Evolutionary conservation across 2,888 invertebrate genomes (phyloP), one percentile per base, ranked within the genome.

Genomic region (Coronaproctus castanopsis): DNA sequence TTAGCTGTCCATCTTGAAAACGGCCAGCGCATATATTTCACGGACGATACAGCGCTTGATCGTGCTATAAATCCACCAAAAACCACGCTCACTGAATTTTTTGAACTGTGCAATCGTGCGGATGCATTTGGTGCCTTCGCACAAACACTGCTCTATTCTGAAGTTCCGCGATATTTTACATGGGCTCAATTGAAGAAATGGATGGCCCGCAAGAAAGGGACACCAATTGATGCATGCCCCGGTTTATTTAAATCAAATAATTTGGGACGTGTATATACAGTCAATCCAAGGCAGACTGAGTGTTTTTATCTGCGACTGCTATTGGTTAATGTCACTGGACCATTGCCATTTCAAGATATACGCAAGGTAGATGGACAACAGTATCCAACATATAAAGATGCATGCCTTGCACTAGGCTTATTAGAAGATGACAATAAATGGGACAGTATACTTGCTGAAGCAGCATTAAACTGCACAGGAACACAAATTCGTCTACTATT

Each of bases 401-500:
- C 60, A 54, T 60, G 49, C 54, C 59, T 49, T 49, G 57, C 58
- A 21, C 60, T 60, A 10, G 58, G 63, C 14, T 63, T 67, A 55
- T 61, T 66, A 3, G 66, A 65, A 63, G 63, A 64, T 58, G 65
- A 66, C 48, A 57, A 57, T 22, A 62, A 64, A 23, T 64, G 64
- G 64, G 62, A 63, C 19, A 18, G 23, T 21, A 63, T 59, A 21
- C 57, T 66, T 52, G 51, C 59, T 36, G 65, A 66, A 60, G 65
- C 65, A 23, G 63, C 62, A 64, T 50, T 58, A 8, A 21, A 18
- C 48, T n/a, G 20, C 19, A 24, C 65, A 65, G 62, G 63, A 62
- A 64, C 20, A 63, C 64, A 67, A 65, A 67, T 69, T 64, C 63
- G 65, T 61, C 60, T 58, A 59, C 63, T 69, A 61, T 69, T 69